Evolutionary conservation across 2,888 invertebrate species (phyloP).

Genomic region (Chouioia cunea): DNA sequence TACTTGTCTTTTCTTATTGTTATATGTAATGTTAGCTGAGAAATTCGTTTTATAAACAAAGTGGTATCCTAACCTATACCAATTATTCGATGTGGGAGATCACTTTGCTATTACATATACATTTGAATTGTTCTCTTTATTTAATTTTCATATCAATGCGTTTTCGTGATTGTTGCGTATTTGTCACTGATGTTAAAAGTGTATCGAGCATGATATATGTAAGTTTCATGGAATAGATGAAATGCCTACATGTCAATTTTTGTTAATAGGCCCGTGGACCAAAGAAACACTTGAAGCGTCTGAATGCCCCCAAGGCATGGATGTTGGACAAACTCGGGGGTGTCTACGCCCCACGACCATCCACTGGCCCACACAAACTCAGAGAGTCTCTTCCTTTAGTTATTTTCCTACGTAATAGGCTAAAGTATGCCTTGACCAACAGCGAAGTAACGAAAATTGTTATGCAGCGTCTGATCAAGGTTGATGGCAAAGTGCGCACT

Average conservation of each 20-base stretch:
- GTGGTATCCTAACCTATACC: slow-evolving; percentile 41
- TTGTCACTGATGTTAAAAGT: no score
- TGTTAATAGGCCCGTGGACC: slow-evolving; percentile 92
- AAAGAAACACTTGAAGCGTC: slow-evolving; percentile 99
- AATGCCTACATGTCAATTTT: slow-evolving; percentile 1
- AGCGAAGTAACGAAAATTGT: slow-evolving; percentile 98
- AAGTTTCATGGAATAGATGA: not conserved
- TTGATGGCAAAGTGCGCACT: slow-evolving; percentile 98
- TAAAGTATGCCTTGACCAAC: slow-evolving; percentile 98
- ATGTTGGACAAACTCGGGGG: slow-evolving; percentile 99
- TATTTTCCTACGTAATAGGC: slow-evolving; percentile 95
- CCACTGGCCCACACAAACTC: slow-evolving; percentile 97
- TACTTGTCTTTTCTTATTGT: not conserved
- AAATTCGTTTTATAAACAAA: slow-evolving; percentile 36
- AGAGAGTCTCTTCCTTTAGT: slow-evolving; percentile 97
- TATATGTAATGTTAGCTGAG: slow-evolving; percentile 14
- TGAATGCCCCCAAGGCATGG: slow-evolving; percentile 99
- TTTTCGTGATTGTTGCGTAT: no score
- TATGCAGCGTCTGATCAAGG: slow-evolving; percentile 97
- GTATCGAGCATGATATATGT: no score
- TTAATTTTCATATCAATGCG: no score
- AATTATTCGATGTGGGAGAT: not conserved
- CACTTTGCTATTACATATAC: no score
- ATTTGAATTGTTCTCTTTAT: no score
- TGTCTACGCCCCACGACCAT: slow-evolving; percentile 97